Conservation (phyloP, 2,888 invertebrate genomes). For the Drosophila lacicola region DNA sequence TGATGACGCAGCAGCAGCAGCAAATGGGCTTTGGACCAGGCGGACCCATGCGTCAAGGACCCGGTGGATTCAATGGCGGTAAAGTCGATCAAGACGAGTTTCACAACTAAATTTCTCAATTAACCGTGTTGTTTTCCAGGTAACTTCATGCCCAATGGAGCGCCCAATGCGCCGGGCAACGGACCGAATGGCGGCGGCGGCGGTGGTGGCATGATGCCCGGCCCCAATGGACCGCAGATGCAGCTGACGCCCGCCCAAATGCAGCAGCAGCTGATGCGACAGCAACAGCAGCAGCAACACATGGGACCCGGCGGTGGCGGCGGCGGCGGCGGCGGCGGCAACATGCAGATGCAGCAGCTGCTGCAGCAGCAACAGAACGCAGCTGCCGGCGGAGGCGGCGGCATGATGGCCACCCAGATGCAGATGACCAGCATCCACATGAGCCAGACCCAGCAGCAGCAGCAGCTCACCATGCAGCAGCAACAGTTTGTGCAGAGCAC, state of each 20-base stretch:
- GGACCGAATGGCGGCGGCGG: constrained; percentile 51
- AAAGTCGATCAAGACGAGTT: constrained; percentile 23
- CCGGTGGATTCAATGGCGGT: constrained; percentile 83
- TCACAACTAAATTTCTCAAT: background rate
- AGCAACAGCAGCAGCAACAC: constrained; percentile 83
- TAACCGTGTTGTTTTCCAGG: constrained; percentile 46
- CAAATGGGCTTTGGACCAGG: constrained; percentile 79
- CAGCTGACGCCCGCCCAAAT: constrained; percentile 86
- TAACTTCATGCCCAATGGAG: constrained; percentile 83
- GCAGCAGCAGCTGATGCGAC: constrained; percentile 85
- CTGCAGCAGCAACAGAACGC: constrained; percentile 77
- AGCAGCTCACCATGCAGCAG: constrained; percentile 82
- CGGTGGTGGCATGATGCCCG: constrained; percentile 73
- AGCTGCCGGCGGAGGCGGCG: constrained; percentile 56
- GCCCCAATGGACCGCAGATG: constrained; percentile 82
- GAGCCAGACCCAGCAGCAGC: constrained; percentile 86
- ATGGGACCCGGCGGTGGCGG: constrained; percentile 79
- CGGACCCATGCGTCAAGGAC: constrained; percentile 83
- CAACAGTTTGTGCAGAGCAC: constrained; percentile 83
- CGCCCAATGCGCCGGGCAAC: constrained; percentile 61
- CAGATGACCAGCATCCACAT: constrained; percentile 90
- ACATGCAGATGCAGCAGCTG: constrained; percentile 84
- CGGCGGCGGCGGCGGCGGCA: constrained; percentile 63
- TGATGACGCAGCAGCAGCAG: constrained; percentile 86
- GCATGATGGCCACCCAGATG: constrained; percentile 82